phyloP scores from a whole-genome alignment of 2,888 invertebrate genomes.

The Creontiades dilutus region DNA sequence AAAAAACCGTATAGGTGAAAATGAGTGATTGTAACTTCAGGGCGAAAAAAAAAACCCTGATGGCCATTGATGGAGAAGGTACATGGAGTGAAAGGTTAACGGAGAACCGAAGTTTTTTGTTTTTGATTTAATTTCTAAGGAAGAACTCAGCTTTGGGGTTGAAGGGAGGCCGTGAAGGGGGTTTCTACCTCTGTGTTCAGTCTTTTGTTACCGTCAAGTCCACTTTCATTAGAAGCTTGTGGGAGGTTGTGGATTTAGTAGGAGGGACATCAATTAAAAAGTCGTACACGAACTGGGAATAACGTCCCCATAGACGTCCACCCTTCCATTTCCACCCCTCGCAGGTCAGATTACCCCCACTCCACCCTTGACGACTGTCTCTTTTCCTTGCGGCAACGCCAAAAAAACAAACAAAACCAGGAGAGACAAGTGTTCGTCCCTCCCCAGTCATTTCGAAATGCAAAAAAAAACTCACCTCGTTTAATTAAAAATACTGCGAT shows the following conservation, averaged over 20 bases:
- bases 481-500: constrained; percentile 53
- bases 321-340: neutral
- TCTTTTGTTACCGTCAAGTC: constrained; percentile 42
- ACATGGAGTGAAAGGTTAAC: neutral
- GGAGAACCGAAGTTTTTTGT: neutral
- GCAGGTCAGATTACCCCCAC: no score
- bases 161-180: neutral
- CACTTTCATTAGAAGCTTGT: constrained; percentile 56
- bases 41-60: neutral
- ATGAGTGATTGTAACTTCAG: neutral
- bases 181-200: constrained; percentile 18
- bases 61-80: neutral
- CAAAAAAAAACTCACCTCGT: constrained; percentile 26
- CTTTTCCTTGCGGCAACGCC: constrained; percentile 9
- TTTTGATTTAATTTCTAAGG: constrained; percentile 58
- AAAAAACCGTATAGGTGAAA: neutral
- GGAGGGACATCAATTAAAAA: constrained; percentile 56
- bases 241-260: neutral
- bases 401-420: constrained; percentile 47
- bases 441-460: constrained; percentile 19
- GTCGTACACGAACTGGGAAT: constrained; percentile 48
- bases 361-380: no score
- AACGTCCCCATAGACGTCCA: neutral
- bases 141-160: neutral
- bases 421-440: constrained; percentile 49